phyloP scores from a whole-genome alignment of 2,888 invertebrate species.

The Gymnosoma rotundatum region DNA sequence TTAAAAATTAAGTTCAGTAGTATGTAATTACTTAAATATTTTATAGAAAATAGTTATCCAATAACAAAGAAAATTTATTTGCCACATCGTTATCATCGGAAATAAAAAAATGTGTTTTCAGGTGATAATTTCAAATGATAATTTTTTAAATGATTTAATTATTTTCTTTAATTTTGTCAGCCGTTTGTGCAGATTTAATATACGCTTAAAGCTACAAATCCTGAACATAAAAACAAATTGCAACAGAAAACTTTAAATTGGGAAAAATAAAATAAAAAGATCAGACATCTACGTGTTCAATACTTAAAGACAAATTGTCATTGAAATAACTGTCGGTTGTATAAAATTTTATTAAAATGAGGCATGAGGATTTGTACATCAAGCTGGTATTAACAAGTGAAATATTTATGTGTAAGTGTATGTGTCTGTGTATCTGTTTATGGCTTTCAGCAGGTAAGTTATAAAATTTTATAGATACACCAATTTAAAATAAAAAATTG shows the following conservation, averaged over 20 bases:
- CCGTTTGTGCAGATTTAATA: neutral
- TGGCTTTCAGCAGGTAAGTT: neutral
- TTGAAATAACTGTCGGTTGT: slow-evolving; percentile 44
- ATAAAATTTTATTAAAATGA: slow-evolving; percentile 67
- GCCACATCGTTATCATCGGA: too few relatives aligned
- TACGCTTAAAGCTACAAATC: neutral
- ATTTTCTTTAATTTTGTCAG: slow-evolving; percentile 10
- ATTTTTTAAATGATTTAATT: too few relatives aligned
- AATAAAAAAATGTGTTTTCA: too few relatives aligned
- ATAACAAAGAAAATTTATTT: too few relatives aligned
- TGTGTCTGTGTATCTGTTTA: neutral
- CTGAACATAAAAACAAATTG: neutral
- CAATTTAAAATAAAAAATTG: neutral
- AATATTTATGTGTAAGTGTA: neutral
- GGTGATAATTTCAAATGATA: too few relatives aligned
- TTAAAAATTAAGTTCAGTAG: too few relatives aligned
- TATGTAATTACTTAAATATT: too few relatives aligned
- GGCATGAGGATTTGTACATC: slow-evolving; percentile 39
- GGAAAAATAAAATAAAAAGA: slow-evolving; percentile 1
- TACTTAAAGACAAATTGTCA: slow-evolving; percentile 44
- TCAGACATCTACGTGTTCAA: slow-evolving; percentile 47
- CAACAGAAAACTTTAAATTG: neutral
- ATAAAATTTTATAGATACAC: slow-evolving; percentile 1
- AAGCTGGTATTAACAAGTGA: neutral
- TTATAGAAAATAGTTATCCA: too few relatives aligned